These are phyloP conservation scores for Palythoa grandis DNA, from an alignment of 92 coral and sea anemone genomes.

Conservation along the genomic window DNA sequence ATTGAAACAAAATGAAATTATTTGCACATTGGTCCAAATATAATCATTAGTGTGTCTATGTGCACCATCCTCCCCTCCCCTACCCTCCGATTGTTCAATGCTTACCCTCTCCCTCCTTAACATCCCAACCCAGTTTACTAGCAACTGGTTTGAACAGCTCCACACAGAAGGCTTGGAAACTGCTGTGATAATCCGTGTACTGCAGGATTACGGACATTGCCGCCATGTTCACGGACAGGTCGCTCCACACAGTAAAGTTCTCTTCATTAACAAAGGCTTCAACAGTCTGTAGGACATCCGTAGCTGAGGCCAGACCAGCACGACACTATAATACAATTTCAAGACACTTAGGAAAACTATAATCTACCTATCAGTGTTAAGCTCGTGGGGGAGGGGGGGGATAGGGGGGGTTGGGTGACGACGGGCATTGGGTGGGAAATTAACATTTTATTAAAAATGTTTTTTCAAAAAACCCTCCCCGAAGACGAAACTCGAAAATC, in stretches of 20 bases:
- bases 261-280: slow-evolving; percentile 84
- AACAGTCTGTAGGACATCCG: slow-evolving; percentile 83
- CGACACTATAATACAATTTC: slow-evolving; percentile 62
- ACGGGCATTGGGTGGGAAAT: no score
- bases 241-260: slow-evolving; percentile 97
- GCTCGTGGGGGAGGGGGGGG: no score
- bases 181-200: slow-evolving; percentile 81
- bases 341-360: neutral
- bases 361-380: no score
- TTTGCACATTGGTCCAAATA: neutral
- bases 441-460: no score
- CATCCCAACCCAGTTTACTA: slow-evolving; percentile 86
- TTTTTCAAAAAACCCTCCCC: no score
- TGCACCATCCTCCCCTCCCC: neutral
- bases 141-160: slow-evolving; percentile 85
- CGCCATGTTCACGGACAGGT: slow-evolving; percentile 80
- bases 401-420: no score
- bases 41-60: no score
- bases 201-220: slow-evolving; percentile 75
- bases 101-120: slow-evolving; percentile 84
- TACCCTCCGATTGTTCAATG: neutral
- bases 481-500: no score
- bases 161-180: slow-evolving; percentile 72
- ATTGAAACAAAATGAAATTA: no score
- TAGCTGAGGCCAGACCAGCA: slow-evolving; percentile 84